A percentile compares a stretch with the other conserved stretches of the same genome.
Evolutionary conservation across 2,888 invertebrate species (phyloP).

Genomic region (Megamerina dolium): DNA sequence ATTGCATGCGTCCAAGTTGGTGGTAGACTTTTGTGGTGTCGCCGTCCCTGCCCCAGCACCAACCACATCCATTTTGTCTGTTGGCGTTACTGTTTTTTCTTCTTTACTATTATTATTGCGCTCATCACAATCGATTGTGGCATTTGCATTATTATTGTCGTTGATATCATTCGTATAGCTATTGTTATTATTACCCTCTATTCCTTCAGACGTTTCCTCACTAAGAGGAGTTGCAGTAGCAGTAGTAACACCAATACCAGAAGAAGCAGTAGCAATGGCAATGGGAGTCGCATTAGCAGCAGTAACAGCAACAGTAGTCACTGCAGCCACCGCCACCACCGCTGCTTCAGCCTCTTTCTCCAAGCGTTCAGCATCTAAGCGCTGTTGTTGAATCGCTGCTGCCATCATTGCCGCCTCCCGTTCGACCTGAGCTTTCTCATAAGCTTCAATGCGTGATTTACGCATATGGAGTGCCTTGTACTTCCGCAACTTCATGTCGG

Average conservation of each 20-base stretch:
- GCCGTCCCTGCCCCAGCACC: too few species aligned
- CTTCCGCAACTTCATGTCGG: constrained; percentile 90
- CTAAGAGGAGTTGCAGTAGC: constrained; percentile 18
- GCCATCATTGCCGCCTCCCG: constrained; percentile 44
- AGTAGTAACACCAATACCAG: constrained; percentile 4
- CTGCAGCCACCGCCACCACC: constrained; percentile 5
- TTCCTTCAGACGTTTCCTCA: constrained; percentile 24
- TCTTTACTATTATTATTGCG: constrained; percentile 22
- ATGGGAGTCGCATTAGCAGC: constrained; percentile 11
- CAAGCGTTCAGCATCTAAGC: constrained; percentile 49
- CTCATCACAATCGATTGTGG: neutral
- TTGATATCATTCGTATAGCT: constrained; percentile 5
- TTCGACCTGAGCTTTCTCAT: constrained; percentile 54
- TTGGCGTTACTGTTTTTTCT: constrained; percentile 11
- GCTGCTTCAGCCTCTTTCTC: constrained; percentile 27
- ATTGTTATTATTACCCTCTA: constrained; percentile 47
- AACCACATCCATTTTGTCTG: constrained; percentile 37
- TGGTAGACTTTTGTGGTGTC: too few species aligned
- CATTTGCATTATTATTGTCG: constrained; percentile 42
- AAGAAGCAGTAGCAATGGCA: neutral
- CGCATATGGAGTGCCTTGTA: constrained; percentile 65
- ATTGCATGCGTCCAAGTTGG: neutral
- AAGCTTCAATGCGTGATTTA: constrained; percentile 68
- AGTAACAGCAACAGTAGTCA: constrained; percentile 2
- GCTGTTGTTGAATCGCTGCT: constrained; percentile 39